phyloP scores from a whole-genome alignment of 2,888 invertebrate genomes.

The Dolomedes plantarius region DNA sequence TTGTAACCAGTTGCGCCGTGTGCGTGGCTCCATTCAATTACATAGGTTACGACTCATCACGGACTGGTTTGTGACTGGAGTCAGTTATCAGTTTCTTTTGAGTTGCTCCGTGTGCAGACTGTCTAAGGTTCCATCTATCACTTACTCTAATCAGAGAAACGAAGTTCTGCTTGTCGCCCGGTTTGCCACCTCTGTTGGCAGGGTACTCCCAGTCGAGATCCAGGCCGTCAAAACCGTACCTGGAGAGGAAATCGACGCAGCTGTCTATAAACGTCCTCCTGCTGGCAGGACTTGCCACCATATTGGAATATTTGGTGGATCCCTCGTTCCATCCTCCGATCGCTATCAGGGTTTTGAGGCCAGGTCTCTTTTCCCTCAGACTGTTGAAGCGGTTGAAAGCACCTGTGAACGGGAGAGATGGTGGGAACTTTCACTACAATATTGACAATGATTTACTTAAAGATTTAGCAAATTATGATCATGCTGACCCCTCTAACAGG shows the following conservation, averaged over 20 bases:
- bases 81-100: too few relatives aligned
- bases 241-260: constrained; percentile 82
- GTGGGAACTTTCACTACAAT: too few relatives aligned
- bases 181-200: constrained; percentile 60
- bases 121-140: too few relatives aligned
- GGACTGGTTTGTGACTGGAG: too few relatives aligned
- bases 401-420: too few relatives aligned
- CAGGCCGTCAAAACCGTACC: constrained; percentile 72
- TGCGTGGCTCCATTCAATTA: too few relatives aligned
- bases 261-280: constrained; percentile 81
- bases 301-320: constrained; percentile 74
- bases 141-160: constrained; percentile 61
- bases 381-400: constrained; percentile 72
- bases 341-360: constrained; percentile 74
- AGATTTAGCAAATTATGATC: too few relatives aligned
- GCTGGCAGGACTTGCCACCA: constrained; percentile 77
- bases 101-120: too few relatives aligned
- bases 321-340: constrained; percentile 83
- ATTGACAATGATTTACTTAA: too few relatives aligned
- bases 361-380: constrained; percentile 67
- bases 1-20: too few relatives aligned
- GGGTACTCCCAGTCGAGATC: constrained; percentile 80
- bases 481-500: too few relatives aligned
- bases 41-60: too few relatives aligned
- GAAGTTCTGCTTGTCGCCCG: constrained; percentile 72